phyloP scores from a whole-genome alignment of 2,797 vertebrate species.

The Rhinichthys osculus region DNA sequence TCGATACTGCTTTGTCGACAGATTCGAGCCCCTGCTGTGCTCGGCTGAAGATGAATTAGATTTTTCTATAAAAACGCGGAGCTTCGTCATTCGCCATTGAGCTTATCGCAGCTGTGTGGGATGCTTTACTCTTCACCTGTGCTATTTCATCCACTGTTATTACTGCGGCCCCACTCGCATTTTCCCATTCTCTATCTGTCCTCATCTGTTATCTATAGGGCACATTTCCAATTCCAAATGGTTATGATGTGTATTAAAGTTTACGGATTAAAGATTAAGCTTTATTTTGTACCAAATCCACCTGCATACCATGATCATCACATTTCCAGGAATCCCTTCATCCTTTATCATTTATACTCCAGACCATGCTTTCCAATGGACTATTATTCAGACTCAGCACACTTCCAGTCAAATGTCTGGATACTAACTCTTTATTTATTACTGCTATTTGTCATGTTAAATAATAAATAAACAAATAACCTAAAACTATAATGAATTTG shows the following conservation, averaged over 20 bases:
- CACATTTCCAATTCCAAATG: conserved; percentile 36
- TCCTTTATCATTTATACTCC: neutral
- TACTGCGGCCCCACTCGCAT: neutral
- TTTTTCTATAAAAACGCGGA: conserved; percentile 41
- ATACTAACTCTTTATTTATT: neutral
- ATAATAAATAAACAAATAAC: neutral
- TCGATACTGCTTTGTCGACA: conserved; percentile 59
- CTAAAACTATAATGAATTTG: neutral
- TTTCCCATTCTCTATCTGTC: conserved; percentile 29
- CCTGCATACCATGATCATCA: neutral
- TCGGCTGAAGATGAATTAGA: conserved; percentile 55
- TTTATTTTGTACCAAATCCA: neutral
- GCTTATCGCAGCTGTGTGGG: conserved; percentile 35
- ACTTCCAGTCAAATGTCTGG: neutral
- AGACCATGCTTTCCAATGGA: neutral
- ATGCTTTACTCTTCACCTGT: conserved; percentile 36
- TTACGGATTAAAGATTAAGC: conserved; percentile 33
- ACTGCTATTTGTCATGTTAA: neutral
- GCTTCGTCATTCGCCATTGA: conserved; percentile 11
- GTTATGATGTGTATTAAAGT: conserved; percentile 34
- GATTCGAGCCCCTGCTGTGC: conserved; percentile 37
- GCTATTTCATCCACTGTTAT: conserved; percentile 43
- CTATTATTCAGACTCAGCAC: neutral
- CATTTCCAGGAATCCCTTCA: neutral
- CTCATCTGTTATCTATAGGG: conserved; percentile 22